phyloP scores from a whole-genome alignment of 2,113 vertebrate genomes.

The Corvus moneduloides region DNA sequence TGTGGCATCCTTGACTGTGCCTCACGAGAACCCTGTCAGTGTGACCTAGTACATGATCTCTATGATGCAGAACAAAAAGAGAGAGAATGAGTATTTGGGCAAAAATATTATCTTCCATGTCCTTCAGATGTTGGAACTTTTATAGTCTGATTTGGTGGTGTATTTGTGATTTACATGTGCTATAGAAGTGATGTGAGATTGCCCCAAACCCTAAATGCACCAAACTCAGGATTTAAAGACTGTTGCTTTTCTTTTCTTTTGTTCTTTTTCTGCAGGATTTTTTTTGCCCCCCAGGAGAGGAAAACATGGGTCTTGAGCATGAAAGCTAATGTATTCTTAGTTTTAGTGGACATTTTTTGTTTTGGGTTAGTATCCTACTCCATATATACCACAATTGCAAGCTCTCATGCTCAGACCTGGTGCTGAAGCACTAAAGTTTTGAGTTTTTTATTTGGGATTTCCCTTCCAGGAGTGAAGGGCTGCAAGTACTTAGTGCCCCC shows the following conservation, averaged over 20 bases:
- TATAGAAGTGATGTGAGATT: neutral
- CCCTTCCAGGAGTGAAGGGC: neutral
- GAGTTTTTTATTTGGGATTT: neutral
- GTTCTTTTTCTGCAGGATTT: neutral
- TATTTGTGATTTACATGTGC: neutral
- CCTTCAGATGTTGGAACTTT: neutral
- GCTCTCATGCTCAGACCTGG: neutral
- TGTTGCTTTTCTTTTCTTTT: neutral
- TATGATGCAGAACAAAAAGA: neutral
- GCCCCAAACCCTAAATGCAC: neutral
- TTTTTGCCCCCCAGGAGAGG: neutral
- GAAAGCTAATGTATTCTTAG: neutral
- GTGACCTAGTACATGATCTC: neutral
- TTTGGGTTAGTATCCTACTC: neutral
- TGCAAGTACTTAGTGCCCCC: constrained; percentile 1
- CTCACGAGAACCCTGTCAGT: neutral
- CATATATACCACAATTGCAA: neutral
- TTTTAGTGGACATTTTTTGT: neutral
- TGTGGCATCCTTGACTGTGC: neutral
- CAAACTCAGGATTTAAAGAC: neutral
- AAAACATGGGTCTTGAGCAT: neutral
- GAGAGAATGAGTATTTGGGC: neutral
- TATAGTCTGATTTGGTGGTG: neutral
- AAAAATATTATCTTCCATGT: neutral
- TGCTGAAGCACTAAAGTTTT: neutral